These are phyloP conservation scores for Montipora sp. DNA, from an alignment of 64 coral and sea anemone species.

Conservation along the genomic window DNA sequence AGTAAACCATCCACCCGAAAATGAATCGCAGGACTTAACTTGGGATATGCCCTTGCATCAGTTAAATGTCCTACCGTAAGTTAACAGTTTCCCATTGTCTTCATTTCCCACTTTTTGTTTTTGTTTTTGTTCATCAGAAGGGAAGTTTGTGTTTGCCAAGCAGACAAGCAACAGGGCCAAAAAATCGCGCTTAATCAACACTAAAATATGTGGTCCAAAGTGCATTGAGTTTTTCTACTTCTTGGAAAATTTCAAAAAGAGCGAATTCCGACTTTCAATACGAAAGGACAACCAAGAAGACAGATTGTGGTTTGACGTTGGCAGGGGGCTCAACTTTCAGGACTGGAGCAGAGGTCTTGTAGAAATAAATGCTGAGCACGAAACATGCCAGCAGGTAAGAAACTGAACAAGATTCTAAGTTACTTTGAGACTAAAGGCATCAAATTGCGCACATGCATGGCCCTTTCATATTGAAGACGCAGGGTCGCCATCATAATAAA, in stretches of 20 bases:
- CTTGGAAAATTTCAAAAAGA: background rate
- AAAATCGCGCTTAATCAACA: background rate
- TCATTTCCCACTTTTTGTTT: background rate
- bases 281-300: conserved; percentile 10
- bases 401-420: background rate
- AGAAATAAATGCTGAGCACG: background rate
- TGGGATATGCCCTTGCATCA: no score
- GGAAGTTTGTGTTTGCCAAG: background rate
- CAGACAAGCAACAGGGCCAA: background rate
- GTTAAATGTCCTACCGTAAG: no score
- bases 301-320: background rate
- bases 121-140: background rate
- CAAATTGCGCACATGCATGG: no score
- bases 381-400: background rate
- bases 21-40: no score
- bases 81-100: no score
- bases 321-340: background rate
- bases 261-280: conserved; percentile 6
- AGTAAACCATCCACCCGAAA: no score
- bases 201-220: conserved; percentile 4
- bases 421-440: no score
- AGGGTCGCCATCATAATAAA: no score
- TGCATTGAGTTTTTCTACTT: conserved; percentile 30
- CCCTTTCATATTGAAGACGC: no score
- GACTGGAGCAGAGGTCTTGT: conserved; percentile 17